Conservation (phyloP, 2,888 invertebrate species). For the Macrosiphum euphorbiae region DNA sequence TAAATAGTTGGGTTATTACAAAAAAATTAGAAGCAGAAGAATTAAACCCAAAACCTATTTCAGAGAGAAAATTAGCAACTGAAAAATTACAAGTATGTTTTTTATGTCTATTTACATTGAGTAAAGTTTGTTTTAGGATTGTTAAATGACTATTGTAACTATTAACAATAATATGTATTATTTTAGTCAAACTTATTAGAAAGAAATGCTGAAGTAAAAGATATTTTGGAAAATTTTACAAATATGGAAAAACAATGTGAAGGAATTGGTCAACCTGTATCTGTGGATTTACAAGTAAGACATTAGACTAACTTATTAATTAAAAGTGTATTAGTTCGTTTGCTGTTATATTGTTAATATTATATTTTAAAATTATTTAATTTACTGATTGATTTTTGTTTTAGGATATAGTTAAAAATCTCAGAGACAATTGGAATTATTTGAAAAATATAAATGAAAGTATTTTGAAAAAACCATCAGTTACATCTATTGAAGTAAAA, state of each 20-base stretch:
- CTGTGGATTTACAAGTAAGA: slow-evolving; percentile 72
- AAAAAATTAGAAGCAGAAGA: slow-evolving; percentile 49
- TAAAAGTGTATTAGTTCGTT: background rate
- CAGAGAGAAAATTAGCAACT: slow-evolving; percentile 41
- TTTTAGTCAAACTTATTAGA: slow-evolving; percentile 70
- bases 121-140: background rate
- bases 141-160: background rate
- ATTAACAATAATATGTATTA: slow-evolving; percentile 21
- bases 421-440: slow-evolving; percentile 54
- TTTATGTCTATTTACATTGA: background rate
- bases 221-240: slow-evolving; percentile 77
- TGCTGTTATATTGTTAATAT: background rate
- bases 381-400: background rate
- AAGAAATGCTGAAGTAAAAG: slow-evolving; percentile 75
- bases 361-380: background rate
- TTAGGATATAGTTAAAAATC: slow-evolving; percentile 56
- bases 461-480: slow-evolving; percentile 52
- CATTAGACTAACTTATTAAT: background rate
- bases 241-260: slow-evolving; percentile 75
- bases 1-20: slow-evolving; percentile 20
- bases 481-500: slow-evolving; percentile 50
- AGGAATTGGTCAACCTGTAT: slow-evolving; percentile 72
- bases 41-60: slow-evolving; percentile 29
- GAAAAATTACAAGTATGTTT: slow-evolving; percentile 45
- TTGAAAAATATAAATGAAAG: slow-evolving; percentile 26